Evolutionary conservation across 2,797 vertebrate species (phyloP), one percentile per base, ranked within the genome.

Genomic region (Xenentodon cancila): DNA sequence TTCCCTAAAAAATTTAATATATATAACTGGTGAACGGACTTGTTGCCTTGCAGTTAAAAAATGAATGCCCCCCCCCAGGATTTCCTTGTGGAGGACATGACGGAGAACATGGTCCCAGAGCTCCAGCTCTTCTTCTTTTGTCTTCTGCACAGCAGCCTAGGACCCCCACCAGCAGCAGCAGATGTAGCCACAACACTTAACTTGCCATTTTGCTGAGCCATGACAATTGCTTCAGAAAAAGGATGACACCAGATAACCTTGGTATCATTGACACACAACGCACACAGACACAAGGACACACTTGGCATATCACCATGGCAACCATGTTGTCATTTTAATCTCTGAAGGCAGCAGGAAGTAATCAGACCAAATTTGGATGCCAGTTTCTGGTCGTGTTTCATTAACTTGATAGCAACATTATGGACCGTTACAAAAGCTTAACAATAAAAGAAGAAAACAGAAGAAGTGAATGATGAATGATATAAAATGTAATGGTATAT

Each of bases 121-220:
- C 32, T 32, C 32, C 32, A 32, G 63, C 63, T 75, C 60, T 56
- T 61, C 59, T 66, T 53, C 47, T 64, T 65, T 65, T 75, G 58
- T 45, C 61, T 1, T 62, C 78, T 64, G 69, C 75, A 34, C 64
- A 71, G 79, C 79, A 80, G 61, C 56, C 59, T 1, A 12, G 57
- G 18, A 66, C 74, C 57, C 79, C 86, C 68, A 22, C 79, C 61
- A n/a, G 66, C 66, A 82, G 73, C 84, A 90, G 82, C 92, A 92
- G 91, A 91, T 90, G 90, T 52, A 92, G 66, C 75, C 88, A 73
- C 71, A 83, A 81, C 81, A 82, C 84, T 87, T 77, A 71, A 45
- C 81, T 54, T 64, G 73, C 76, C 53, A 6, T 84, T 91, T 68
- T 86, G 89, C 86, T 89, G 85, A 89, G 82, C 78, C 67, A 68